Conservation (phyloP, 2,797 vertebrate genomes). For the Ctenochaetus hawaiiensis region DNA sequence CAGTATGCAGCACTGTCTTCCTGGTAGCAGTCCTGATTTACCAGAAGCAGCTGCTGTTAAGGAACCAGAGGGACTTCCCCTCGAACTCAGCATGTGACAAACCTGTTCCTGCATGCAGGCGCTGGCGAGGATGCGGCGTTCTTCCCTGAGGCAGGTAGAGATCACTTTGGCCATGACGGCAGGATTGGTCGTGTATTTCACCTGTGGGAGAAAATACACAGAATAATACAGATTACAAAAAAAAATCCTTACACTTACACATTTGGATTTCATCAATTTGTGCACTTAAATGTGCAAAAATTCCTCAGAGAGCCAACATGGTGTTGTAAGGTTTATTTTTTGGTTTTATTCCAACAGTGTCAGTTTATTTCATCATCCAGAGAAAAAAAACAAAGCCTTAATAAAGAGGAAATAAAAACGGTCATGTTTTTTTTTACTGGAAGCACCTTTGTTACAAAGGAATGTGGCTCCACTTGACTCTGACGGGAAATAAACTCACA, state of each 20-base stretch:
- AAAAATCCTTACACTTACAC: not conserved
- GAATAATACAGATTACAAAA: conserved; percentile 9
- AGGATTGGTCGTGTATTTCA: conserved; percentile 91
- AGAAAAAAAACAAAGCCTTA: not conserved
- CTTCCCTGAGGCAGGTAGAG: conserved; percentile 93
- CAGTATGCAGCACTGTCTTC: not conserved
- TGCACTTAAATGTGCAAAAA: no score
- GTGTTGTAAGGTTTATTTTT: not conserved
- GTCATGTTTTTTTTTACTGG: no score
- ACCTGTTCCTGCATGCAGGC: conserved; percentile 96
- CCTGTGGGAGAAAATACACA: conserved; percentile 75
- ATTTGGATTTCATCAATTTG: not conserved
- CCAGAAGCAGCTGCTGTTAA: conserved; percentile 37
- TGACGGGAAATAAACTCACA: no score
- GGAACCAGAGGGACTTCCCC: conserved; percentile 48
- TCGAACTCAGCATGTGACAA: conserved; percentile 47
- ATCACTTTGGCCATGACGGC: conserved; percentile 91
- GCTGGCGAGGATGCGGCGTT: conserved; percentile 92
- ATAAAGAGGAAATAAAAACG: not conserved
- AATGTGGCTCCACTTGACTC: no score
- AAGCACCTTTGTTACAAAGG: no score
- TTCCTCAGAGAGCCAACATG: no score
- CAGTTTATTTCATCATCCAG: not conserved
- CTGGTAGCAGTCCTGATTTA: conserved; percentile 48
- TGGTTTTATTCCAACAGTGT: not conserved